phyloP scores from a whole-genome alignment of 2,113 vertebrate genomes.

The Rhabdomys dilectus region DNA sequence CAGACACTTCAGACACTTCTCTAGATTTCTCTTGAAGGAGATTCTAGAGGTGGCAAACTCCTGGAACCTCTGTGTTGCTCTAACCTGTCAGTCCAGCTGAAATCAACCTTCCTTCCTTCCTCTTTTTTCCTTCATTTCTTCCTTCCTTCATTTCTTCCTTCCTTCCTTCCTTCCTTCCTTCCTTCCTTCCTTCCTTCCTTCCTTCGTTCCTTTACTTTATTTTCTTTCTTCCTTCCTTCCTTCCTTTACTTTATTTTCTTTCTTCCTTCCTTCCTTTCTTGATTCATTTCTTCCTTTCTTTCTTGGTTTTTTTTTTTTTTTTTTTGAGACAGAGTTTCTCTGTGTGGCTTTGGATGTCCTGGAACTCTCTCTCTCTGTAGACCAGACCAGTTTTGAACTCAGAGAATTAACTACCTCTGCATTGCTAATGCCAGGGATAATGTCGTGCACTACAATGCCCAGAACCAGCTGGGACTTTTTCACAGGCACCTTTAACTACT shows the following conservation, averaged over 20 bases:
- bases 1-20: not conserved
- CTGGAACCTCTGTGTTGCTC: not conserved
- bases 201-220: too few species aligned
- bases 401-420: not conserved
- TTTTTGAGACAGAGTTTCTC: not conserved
- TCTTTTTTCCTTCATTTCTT: not conserved
- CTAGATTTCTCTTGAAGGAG: not conserved
- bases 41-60: not conserved
- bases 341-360: not conserved
- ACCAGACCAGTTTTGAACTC: not conserved
- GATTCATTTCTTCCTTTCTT: not conserved
- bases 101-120: too few species aligned
- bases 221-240: too few species aligned
- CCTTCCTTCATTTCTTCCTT: not conserved
- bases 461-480: not conserved
- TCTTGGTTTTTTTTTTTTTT: too few species aligned
- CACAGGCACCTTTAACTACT: not conserved
- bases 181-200: too few species aligned
- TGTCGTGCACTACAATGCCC: rapidly evolving
- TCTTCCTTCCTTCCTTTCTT: not conserved
- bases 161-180: too few species aligned
- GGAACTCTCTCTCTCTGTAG: not conserved
- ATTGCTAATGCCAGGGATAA: not conserved
- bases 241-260: too few species aligned
- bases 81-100: not conserved